A percentile compares a stretch with the other conserved stretches of the same genome.
Conservation (phyloP, 2,888 invertebrate species). For the Hypena proboscidalis region DNA sequence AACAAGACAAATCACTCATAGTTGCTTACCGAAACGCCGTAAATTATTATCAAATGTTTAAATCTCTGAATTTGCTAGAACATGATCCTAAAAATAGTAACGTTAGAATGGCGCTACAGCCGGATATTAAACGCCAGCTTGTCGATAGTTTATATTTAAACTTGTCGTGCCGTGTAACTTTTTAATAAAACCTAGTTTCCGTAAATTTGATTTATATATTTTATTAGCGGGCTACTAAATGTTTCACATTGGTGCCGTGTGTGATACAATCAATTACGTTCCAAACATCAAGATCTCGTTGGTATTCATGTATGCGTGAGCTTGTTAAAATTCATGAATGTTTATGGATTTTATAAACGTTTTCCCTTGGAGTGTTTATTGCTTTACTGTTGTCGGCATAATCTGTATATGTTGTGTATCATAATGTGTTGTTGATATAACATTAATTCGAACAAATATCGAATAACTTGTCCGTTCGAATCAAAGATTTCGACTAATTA, state of each 20-base stretch:
- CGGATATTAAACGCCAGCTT: conserved; percentile 49
- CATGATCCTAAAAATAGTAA: conserved; percentile 27
- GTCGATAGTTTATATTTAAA: conserved; percentile 37
- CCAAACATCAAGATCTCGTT: conserved; percentile 5
- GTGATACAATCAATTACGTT: background rate
- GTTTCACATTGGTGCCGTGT: conserved; percentile 1
- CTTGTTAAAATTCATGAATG: conserved; percentile 8
- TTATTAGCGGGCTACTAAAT: conserved; percentile 16
- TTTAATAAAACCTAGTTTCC: conserved; percentile 38
- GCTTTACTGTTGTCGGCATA: conserved; percentile 3
- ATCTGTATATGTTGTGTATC: no score
- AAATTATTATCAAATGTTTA: conserved; percentile 27
- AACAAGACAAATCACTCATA: conserved; percentile 4
- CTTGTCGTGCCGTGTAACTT: conserved; percentile 33
- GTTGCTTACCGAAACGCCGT: conserved; percentile 12
- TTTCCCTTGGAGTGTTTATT: conserved; percentile 7
- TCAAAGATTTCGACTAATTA: no score
- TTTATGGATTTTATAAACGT: conserved; percentile 10
- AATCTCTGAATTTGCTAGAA: conserved; percentile 32
- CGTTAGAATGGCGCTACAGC: conserved; percentile 31
- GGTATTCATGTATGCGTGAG: background rate
- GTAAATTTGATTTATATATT: conserved; percentile 28
- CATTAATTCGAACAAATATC: conserved; percentile 4
- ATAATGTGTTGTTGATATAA: conserved; percentile 3
- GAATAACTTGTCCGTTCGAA: background rate